Evolutionary conservation across 2,113 vertebrate genomes (phyloP), one percentile per base, ranked within the genome.

Genomic region (Arizona elegans): DNA sequence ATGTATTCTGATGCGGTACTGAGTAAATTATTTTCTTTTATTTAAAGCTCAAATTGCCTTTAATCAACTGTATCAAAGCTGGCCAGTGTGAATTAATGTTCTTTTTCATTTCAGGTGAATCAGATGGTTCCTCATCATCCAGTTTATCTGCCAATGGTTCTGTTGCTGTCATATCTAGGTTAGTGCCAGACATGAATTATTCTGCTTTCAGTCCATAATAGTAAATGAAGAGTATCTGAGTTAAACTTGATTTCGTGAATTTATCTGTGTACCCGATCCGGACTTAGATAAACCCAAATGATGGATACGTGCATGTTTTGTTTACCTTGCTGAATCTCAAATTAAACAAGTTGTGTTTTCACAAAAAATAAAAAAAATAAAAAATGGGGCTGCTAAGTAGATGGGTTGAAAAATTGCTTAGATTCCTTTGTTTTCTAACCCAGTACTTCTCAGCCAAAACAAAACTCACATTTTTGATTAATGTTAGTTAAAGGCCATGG

Each of bases 51-150:
- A 85, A 26, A 19, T 54, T 29, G 17, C 23, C 17, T 81, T 90
- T 70, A n/a, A 75, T 33, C 52, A 19, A 81, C 75, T 75, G 10
- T 50, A 55, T 91, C 29, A 53, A 59, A 91, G 29, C 29, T 50
- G 12, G 11, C 5, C 24, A 50, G 13, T 91, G 50, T 92, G 21
- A 62, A 38, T 87, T 4, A 81, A 70, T 62, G 29, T 29, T 53
- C 52, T 92, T 92, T 88, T 88, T 55, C 56, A 89, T 91, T 91
- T 53, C 93, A 97, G 97, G 97, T 95, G 97, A 96, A 70, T 98
- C 97, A 3, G 98, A 98, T 92, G 96, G 94, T 56, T 97, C 96
- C 0, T 97, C 96, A 13, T 93, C 96, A 54, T 91, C 43, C 23
- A 95, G 95, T 19, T n/a, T 94, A n/a, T 96, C 96, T 1, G 97